A percentile compares a stretch with the other conserved stretches of the same genome.
Evolutionary conservation across 2,888 invertebrate genomes (phyloP).

Genomic region (Melanargia galathea): DNA sequence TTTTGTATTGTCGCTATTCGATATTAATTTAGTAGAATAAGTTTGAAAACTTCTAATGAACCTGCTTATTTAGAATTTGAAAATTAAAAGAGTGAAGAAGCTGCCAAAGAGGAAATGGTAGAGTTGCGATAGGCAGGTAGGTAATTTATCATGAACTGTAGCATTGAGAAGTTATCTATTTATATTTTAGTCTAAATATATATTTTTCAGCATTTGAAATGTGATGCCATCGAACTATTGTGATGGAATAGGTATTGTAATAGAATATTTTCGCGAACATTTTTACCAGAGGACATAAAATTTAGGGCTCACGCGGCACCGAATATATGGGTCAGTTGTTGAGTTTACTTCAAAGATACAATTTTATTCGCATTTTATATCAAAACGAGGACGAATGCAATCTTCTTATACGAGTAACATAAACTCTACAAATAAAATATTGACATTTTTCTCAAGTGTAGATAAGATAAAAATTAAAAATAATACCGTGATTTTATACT

Average conservation of each 20-base stretch:
- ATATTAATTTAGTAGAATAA: conserved; percentile 13
- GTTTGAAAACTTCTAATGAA: neutral
- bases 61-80: neutral
- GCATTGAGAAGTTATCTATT: too few species aligned
- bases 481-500: too few species aligned
- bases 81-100: neutral
- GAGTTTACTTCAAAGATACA: conserved; percentile 12
- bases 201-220: too few species aligned
- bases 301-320: conserved; percentile 7
- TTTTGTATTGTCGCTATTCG: conserved; percentile 7
- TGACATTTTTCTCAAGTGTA: neutral
- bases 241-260: too few species aligned
- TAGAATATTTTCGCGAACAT: neutral
- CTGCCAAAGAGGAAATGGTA: too few species aligned
- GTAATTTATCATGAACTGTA: too few species aligned
- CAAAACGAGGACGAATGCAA: neutral
- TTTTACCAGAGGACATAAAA: neutral
- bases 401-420: neutral
- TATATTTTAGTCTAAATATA: too few species aligned
- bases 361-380: neutral
- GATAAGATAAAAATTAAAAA: too few species aligned
- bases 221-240: too few species aligned
- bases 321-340: conserved; percentile 11
- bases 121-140: too few species aligned
- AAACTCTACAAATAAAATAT: neutral